Evolutionary conservation across 2,888 invertebrate genomes (phyloP).

Genomic region (Tachystola acroxantha): DNA sequence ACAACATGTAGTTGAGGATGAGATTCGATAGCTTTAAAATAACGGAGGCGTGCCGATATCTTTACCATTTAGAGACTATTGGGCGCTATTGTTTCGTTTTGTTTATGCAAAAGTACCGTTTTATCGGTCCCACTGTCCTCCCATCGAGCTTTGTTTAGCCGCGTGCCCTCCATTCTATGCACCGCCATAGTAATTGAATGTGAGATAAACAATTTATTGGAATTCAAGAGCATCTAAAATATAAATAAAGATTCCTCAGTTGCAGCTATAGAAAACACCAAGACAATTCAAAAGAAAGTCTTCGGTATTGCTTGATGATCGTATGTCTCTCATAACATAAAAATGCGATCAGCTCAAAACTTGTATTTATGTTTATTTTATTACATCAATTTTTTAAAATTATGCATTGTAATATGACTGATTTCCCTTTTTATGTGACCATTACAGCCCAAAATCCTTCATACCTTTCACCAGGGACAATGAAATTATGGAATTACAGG

Average conservation of each 20-base stretch:
- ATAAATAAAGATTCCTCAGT: neutral
- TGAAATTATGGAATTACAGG: too few relatives aligned
- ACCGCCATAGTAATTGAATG: conserved; percentile 7
- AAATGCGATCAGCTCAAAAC: too few relatives aligned
- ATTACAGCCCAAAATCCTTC: conserved; percentile 7
- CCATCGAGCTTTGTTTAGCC: conserved; percentile 23
- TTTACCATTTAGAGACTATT: conserved; percentile 33
- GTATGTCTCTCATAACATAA: too few relatives aligned
- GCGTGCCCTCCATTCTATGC: conserved; percentile 14
- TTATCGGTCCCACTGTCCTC: conserved; percentile 27
- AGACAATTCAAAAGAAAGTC: too few relatives aligned
- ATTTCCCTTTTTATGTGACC: conserved; percentile 8
- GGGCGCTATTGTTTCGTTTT: conserved; percentile 37
- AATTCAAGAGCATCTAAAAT: conserved; percentile 3
- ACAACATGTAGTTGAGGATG: conserved; percentile 27
- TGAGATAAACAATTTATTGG: conserved; percentile 5
- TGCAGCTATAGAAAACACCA: too few relatives aligned
- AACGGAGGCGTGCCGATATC: conserved; percentile 29
- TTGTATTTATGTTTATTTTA: too few relatives aligned
- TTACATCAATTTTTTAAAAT: too few relatives aligned
- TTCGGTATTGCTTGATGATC: too few relatives aligned
- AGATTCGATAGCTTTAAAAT: conserved; percentile 29
- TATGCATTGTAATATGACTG: neutral
- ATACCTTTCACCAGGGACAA: conserved; percentile 9
- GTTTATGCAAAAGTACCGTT: conserved; percentile 43